Evolutionary conservation across 2,888 invertebrate species (phyloP), one percentile per base, ranked within the genome.

Genomic region (Osmoderma eremita): DNA sequence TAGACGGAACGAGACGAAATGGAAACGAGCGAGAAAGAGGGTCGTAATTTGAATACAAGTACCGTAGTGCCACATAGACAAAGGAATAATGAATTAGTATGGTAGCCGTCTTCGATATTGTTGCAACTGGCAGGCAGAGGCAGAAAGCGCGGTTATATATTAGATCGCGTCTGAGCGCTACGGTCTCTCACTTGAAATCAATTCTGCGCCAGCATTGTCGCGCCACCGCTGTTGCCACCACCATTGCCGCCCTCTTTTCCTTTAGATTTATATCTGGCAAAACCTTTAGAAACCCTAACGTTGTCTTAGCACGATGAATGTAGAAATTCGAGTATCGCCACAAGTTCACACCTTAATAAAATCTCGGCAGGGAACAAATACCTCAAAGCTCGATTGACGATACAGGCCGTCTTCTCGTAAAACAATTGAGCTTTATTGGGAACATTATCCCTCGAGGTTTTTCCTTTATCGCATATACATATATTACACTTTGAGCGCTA

Each of bases 141-240:
- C 51, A 65, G 67, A 69, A 64, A 68, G 69, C 69, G 62, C 50
- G 50, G 74, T 76, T 71, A 77, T 78, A 78, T 78, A 78, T 78
- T 76, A 78, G 77, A 78, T 78, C 75, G 75, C 76, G 76, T 77
- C 77, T 77, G 73, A 78, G 75, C 77, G 76, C 74, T 76, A 75
- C 77, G 78, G 78, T 78, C 76, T 77, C 74, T 61, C 58, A 61
- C 45, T 61, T 61, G 77, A 75, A 77, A 77, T 77, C 78, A 77
- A 78, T 78, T 77, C 77, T 74, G 74, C 74, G 67, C 74, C 74
- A 74, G 75, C 75, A 75, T 76, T 75, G 75, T 77, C 75, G 75
- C 73, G 71, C 74, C 72, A 71, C 75, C 75, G 72, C 73, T 63
- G 67, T 22, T 75, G 48, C 48, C 48, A 20, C 48, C 20, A 17